Base-by-base conservation (phyloP, 2,113 vertebrate genomes). In the Ophthalmolycus amberensis region DNA sequence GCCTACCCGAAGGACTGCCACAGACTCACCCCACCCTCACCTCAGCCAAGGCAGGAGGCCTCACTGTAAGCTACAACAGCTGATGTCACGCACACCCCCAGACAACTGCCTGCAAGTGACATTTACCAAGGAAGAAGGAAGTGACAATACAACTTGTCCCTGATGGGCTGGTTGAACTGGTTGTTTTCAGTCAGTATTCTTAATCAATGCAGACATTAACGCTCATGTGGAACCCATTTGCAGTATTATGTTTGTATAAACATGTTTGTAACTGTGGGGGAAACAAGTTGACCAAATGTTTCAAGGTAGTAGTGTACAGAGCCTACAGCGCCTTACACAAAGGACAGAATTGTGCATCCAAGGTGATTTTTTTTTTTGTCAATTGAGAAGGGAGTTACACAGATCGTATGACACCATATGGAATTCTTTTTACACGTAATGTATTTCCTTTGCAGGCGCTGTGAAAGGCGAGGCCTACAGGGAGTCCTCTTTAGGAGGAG, bases 341-440 rank as follows among this genome's bases (percentile, higher is more conserved):
- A 92, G 90, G 71, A 72, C 52, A 88, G 85, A 89, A 83, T 76
- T 83, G 90, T 92, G 64, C 80, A 74, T 27, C 84, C 69, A 90
- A 91, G 88, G 90, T 92, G 89, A 87, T 69, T 85, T 91, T 94
- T 86, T 89, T 91, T 90, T 91, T 93, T 85, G 94, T 94, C 87
- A 94, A 91, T 91, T 83, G 79, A 88, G 89, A 56, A 73, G 88
- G 82, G 93, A 94, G 94, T 95, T 94, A 93, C 91, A 92, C 90
- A 93, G 92, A 95, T 95, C 89, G 71, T 91, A 92, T 95, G 92
- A 94, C 94, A 93, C 93, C 94, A 95, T 94, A 93, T 94, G 94
- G 94, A 95, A 95, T 94, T 95, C 89, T 94, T 94, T 95, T 95
- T 93, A 93, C 94, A 95, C 94, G 94, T 94, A 94, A 94, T 93